Evolutionary conservation across 2,888 invertebrate species (phyloP).

Genomic region (Zelleria hepariella): DNA sequence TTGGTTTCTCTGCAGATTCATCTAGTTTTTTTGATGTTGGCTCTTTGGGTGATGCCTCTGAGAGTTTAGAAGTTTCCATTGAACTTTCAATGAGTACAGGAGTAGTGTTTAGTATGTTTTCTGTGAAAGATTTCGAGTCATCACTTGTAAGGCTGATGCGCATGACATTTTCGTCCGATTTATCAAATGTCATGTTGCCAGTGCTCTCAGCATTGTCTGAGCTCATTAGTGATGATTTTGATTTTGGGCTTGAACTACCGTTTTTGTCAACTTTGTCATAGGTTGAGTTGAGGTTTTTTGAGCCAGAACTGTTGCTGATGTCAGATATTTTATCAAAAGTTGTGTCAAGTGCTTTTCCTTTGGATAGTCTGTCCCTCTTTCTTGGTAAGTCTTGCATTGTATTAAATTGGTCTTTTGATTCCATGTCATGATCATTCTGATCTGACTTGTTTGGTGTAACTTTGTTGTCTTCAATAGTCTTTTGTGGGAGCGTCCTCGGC

Average conservation of each 20-base stretch:
- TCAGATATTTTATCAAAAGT: conserved; percentile 37
- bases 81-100: conserved; percentile 54
- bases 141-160: conserved; percentile 52
- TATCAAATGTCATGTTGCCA: conserved; percentile 33
- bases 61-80: conserved; percentile 35
- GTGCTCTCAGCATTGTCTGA: conserved; percentile 23
- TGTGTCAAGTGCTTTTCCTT: conserved; percentile 19
- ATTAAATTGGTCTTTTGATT: background rate
- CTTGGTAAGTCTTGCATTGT: background rate
- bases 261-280: conserved; percentile 16
- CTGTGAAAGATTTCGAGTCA: conserved; percentile 30
- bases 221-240: conserved; percentile 39
- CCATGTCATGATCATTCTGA: background rate
- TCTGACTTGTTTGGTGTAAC: background rate
- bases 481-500: background rate
- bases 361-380: background rate
- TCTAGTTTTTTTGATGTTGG: conserved; percentile 7
- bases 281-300: conserved; percentile 13
- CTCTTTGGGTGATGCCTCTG: conserved; percentile 3
- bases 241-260: conserved; percentile 7
- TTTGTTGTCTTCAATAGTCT: background rate
- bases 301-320: conserved; percentile 6
- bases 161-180: conserved; percentile 28
- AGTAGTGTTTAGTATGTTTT: conserved; percentile 44
- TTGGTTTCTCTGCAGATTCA: conserved; percentile 5